phyloP scores from a whole-genome alignment of 1,140 invertebrate species.

The Drosophila watanabei region DNA sequence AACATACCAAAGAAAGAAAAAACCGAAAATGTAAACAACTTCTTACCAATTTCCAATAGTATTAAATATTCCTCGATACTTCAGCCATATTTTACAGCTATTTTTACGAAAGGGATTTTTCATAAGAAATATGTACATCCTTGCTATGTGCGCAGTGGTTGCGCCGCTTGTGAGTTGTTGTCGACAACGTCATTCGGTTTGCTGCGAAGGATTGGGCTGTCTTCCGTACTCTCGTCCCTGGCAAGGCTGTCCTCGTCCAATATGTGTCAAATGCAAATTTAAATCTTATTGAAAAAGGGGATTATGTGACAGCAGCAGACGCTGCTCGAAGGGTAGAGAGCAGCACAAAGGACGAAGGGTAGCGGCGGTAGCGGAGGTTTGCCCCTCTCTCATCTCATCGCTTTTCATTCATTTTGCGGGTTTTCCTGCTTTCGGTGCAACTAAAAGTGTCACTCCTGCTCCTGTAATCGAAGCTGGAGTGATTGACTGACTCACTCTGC shows the following conservation, averaged over 20 bases:
- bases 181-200: slow-evolving; percentile 33
- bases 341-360: slow-evolving; percentile 1
- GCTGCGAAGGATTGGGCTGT: slow-evolving; percentile 36
- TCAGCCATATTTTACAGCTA: slow-evolving; percentile 40
- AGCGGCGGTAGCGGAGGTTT: background rate
- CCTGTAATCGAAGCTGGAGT: slow-evolving; percentile 57
- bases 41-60: background rate
- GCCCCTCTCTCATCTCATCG: slow-evolving; percentile 21
- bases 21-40: too few species aligned
- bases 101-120: slow-evolving; percentile 24
- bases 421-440: slow-evolving; percentile 32
- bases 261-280: slow-evolving; percentile 85
- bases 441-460: slow-evolving; percentile 58
- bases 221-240: slow-evolving; percentile 14
- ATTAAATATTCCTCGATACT: slow-evolving; percentile 38
- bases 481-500: slow-evolving; percentile 49
- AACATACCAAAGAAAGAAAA: fast-evolving
- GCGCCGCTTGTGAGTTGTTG: slow-evolving; percentile 11
- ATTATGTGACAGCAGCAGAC: slow-evolving; percentile 81
- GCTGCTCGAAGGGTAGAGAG: slow-evolving; percentile 30
- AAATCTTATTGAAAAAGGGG: slow-evolving; percentile 82
- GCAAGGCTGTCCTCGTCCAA: slow-evolving; percentile 71
- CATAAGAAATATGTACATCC: slow-evolving; percentile 30
- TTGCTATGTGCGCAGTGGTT: slow-evolving; percentile 1
- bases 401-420: slow-evolving; percentile 53